A percentile compares a stretch with the other conserved stretches of the same genome.
Conservation (phyloP, 2,113 vertebrate species). For the Prionailurus bengalensis region DNA sequence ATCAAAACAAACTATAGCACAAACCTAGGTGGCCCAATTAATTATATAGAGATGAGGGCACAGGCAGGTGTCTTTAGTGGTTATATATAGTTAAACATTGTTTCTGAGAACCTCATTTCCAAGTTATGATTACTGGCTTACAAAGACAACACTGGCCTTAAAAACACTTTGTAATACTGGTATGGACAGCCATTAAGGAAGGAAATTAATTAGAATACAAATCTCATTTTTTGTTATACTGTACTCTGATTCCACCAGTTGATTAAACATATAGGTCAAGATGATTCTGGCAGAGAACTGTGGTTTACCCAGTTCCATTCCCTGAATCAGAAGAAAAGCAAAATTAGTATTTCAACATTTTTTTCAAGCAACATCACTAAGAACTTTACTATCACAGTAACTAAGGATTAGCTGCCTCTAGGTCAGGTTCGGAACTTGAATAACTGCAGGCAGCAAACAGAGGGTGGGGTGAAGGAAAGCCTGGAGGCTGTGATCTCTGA, state of each 20-base stretch:
- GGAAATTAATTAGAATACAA: not conserved
- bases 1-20: constrained; percentile 62
- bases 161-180: constrained; percentile 25
- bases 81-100: not conserved
- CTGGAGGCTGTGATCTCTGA: not conserved
- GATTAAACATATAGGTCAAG: constrained; percentile 9
- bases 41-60: not conserved
- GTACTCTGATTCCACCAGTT: not conserved
- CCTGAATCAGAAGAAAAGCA: constrained; percentile 53
- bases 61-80: not conserved
- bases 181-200: constrained; percentile 21
- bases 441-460: constrained; percentile 44
- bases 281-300: constrained; percentile 33
- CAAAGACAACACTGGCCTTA: constrained; percentile 55
- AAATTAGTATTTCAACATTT: constrained; percentile 9
- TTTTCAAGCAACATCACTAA: constrained; percentile 6
- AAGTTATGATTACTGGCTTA: constrained; percentile 39
- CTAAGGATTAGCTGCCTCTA: constrained; percentile 29
- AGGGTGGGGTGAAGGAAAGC: constrained; percentile 27
- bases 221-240: constrained; percentile 40
- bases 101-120: constrained; percentile 20
- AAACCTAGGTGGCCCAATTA: constrained; percentile 44
- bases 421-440: constrained; percentile 24
- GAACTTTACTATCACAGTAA: not conserved
- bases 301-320: not conserved